These are phyloP conservation scores for Eilema depressum DNA, from an alignment of 2,888 invertebrate genomes.

Conservation along the genomic window DNA sequence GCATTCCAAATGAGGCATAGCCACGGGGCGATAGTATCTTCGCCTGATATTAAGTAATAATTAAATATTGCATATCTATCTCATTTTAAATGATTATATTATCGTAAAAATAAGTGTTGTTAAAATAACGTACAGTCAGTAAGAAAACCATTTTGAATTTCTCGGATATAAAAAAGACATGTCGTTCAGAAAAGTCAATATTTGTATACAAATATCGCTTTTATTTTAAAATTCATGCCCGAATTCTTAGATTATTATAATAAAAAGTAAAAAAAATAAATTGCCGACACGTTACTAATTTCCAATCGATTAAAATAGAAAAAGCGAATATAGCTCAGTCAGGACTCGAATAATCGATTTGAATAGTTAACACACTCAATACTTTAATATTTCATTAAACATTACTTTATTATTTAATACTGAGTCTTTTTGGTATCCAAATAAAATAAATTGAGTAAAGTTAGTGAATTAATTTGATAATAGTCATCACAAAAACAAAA, in stretches of 20 bases:
- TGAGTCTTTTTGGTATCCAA: background rate
- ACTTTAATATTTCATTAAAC: too few relatives aligned
- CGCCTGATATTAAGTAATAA: constrained; percentile 23
- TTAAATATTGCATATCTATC: constrained; percentile 32
- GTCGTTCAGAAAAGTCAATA: background rate
- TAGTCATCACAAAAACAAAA: background rate
- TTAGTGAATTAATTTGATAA: background rate
- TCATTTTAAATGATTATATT: constrained; percentile 33
- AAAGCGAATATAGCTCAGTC: too few relatives aligned
- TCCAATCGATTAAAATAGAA: too few relatives aligned
- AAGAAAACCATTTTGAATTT: background rate
- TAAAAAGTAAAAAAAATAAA: too few relatives aligned
- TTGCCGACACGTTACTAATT: too few relatives aligned
- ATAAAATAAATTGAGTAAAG: background rate
- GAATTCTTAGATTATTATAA: background rate
- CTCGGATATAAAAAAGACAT: background rate
- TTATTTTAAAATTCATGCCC: background rate
- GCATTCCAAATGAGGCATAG: constrained; percentile 46
- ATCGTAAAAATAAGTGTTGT: constrained; percentile 22
- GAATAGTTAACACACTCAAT: too few relatives aligned
- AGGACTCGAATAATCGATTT: too few relatives aligned
- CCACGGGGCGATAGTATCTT: constrained; percentile 12
- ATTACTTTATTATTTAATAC: background rate
- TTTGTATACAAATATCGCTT: background rate
- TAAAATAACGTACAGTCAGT: constrained; percentile 31